Conservation (phyloP, 2,797 vertebrate genomes). For the Hippoglossus hippoglossus region DNA sequence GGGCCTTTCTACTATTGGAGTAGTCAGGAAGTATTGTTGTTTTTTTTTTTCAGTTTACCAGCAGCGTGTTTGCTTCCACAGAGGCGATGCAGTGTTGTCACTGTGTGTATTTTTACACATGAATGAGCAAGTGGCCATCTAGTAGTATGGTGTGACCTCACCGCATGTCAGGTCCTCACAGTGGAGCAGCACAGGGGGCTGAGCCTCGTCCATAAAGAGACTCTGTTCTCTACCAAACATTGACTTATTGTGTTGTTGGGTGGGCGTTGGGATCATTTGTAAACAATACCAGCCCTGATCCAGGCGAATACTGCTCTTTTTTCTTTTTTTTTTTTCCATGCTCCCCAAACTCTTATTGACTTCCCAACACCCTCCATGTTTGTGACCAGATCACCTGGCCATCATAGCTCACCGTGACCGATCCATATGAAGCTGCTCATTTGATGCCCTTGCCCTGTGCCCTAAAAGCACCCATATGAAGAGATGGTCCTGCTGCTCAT, state of each 20-base stretch:
- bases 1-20: neutral
- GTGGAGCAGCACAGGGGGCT: slow-evolving; percentile 56
- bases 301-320: slow-evolving; percentile 44
- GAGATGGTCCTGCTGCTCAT: neutral
- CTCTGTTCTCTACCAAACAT: slow-evolving; percentile 77
- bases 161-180: slow-evolving; percentile 49
- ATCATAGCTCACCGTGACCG: slow-evolving; percentile 57
- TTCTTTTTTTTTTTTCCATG: slow-evolving; percentile 33
- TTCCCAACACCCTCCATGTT: slow-evolving; percentile 3
- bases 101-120: slow-evolving; percentile 36
- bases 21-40: slow-evolving; percentile 1
- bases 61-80: slow-evolving; percentile 4
- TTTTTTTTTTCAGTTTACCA: neutral
- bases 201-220: slow-evolving; percentile 69
- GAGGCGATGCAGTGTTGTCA: slow-evolving; percentile 15
- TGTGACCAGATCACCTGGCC: slow-evolving; percentile 49
- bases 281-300: slow-evolving; percentile 83
- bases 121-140: slow-evolving; percentile 39
- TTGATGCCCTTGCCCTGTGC: slow-evolving; percentile 38
- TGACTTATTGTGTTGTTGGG: slow-evolving; percentile 79
- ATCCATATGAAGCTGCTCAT: slow-evolving; percentile 62
- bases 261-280: slow-evolving; percentile 76
- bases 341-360: neutral
- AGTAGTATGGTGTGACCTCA: slow-evolving; percentile 67
- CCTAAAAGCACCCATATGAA: slow-evolving; percentile 1